Percentiles rank a stretch among this genome's conserved stretches.
These are phyloP conservation scores for Sylvietta virens DNA, from an alignment of 2,113 vertebrate genomes.

Conservation along the genomic window DNA sequence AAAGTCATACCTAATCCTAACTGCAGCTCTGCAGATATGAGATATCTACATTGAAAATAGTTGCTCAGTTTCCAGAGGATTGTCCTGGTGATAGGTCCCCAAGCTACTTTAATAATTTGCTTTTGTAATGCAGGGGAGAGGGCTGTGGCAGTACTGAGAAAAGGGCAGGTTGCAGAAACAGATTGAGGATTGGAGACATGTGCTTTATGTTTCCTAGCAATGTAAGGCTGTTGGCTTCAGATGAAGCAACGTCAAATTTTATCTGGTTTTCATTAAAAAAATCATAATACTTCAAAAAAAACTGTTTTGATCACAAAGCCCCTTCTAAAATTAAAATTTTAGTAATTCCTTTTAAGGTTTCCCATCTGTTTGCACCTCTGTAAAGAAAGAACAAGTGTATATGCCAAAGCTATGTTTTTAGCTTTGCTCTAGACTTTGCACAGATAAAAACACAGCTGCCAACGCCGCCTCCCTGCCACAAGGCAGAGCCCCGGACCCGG, in stretches of 20 bases:
- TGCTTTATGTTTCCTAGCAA: not conserved
- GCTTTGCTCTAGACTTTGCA: not conserved
- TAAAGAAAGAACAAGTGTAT: not conserved
- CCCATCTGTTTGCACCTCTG: not conserved
- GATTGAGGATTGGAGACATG: not conserved
- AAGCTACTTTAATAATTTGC: not conserved
- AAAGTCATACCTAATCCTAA: not conserved
- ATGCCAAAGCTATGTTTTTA: not conserved
- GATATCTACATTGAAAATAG: not conserved
- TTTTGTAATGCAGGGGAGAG: not conserved
- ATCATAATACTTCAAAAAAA: not conserved
- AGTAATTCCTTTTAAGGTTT: not conserved
- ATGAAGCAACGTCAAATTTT: not conserved
- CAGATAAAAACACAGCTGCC: not conserved
- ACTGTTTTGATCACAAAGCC: not conserved
- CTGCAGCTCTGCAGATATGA: not conserved
- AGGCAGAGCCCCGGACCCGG: not conserved
- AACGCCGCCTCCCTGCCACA: fast-evolving
- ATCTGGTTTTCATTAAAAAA: not conserved
- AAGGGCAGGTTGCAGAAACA: not conserved
- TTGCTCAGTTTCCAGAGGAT: not conserved
- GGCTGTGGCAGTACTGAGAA: not conserved
- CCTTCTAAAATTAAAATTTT: not conserved
- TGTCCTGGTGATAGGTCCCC: not conserved
- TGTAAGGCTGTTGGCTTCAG: not conserved